Evolutionary conservation across 2,888 invertebrate species (phyloP).

Genomic region (Parthenolecanium corni): DNA sequence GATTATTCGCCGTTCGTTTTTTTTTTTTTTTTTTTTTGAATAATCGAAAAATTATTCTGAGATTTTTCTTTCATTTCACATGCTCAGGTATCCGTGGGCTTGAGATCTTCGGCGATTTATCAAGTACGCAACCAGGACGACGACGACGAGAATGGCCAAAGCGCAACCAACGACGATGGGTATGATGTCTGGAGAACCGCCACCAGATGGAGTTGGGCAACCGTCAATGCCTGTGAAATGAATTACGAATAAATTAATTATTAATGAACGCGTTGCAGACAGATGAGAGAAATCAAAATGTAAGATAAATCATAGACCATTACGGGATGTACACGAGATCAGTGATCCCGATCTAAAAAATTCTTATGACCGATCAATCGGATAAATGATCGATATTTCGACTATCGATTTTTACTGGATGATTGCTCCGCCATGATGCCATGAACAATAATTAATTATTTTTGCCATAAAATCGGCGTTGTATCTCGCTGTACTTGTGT

Average conservation of each 20-base stretch:
- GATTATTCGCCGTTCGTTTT: background rate
- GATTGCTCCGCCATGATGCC: no score
- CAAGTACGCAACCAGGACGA: conserved; percentile 85
- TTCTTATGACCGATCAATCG: no score
- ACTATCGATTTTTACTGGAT: no score
- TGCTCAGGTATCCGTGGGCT: conserved; percentile 76
- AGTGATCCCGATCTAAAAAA: no score
- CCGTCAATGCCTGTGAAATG: conserved; percentile 43
- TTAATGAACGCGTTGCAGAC: no score
- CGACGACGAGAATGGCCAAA: conserved; percentile 74
- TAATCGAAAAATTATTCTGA: background rate
- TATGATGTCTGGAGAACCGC: conserved; percentile 70
- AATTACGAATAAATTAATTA: conserved; percentile 28
- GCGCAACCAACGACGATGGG: conserved; percentile 95
- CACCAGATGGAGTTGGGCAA: background rate
- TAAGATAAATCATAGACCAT: no score
- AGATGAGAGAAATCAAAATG: no score
- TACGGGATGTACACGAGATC: no score
- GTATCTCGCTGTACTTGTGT: no score
- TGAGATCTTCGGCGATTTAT: conserved; percentile 77
- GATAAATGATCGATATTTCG: no score
- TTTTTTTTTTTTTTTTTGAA: background rate
- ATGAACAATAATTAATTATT: no score
- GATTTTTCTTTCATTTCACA: conserved; percentile 45
- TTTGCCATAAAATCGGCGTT: no score